Evolutionary conservation across 2,113 vertebrate species (phyloP), one percentile per base, ranked within the genome.

Genomic region (Phoxinus phoxinus): DNA sequence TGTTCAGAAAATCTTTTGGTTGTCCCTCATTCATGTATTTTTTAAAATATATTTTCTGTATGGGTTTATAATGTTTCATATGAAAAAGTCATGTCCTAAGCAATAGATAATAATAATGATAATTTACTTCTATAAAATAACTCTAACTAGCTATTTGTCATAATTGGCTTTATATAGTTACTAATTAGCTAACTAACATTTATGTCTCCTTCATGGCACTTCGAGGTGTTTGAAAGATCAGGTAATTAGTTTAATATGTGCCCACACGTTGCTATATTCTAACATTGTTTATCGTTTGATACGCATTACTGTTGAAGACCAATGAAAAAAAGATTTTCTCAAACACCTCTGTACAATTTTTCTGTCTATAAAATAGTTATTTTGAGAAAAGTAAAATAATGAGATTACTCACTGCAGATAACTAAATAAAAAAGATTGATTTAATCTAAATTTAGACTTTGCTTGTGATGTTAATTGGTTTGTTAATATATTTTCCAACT

Each of bases 171-270:
- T 19, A 67, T 56, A 81, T 51, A 56, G 46, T 72, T 58, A 51
- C 63, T 69, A 82, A 69, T 82, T 71, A 82, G 63, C 27, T 35
- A 82, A 82, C 61, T n/a, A 58, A 56, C 53, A 56, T 72, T 72
- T 58, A 76, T 76, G 25, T 82, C 6, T 69, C 3, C 53, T 83
- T 83, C 21, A 69, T 58, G 30, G 3, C 30, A 41, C 51, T 56
- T 72, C 6, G n/a, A 83, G 46, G 23, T 83, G 67, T 56, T 69
- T 4, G 58, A 67, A 72, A 69, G 61, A 69, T 67, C 44, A 69
- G 46, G 58, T 65, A 81, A 82, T 82, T 82, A 82, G 41, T 65
- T 32, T 7, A 51, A 41, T 27, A 72, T 10, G 19, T 58, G 15
- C 67, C 48, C 48, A 83, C 81, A 72, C 51, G 21, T 56, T 83